phyloP scores from a whole-genome alignment of 2,888 invertebrate genomes.

The Lamellibrachia satsuma region DNA sequence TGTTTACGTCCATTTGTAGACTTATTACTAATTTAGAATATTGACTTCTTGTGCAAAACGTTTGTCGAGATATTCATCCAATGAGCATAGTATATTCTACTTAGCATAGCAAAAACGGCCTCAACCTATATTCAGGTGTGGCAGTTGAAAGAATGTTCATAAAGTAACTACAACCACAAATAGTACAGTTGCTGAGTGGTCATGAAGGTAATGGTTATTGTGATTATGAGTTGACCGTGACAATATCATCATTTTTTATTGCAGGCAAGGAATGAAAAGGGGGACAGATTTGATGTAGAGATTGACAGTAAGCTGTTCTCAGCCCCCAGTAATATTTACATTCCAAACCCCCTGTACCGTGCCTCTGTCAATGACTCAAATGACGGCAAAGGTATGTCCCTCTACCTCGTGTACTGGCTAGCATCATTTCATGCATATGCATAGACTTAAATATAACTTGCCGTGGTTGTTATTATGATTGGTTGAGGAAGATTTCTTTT shows the following conservation, averaged over 20 bases:
- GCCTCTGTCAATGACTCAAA: not conserved
- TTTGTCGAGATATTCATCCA: no score
- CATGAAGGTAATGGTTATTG: not conserved
- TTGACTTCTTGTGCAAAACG: no score
- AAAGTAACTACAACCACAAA: not conserved
- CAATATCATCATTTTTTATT: not conserved
- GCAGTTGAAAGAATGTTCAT: not conserved
- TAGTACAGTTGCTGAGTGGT: not conserved
- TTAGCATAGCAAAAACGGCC: no score
- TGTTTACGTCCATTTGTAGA: no score
- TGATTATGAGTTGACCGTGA: constrained; percentile 14
- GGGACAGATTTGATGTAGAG: constrained; percentile 50
- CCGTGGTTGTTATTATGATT: no score
- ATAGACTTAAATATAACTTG: no score
- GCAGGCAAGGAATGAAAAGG: not conserved
- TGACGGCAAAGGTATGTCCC: not conserved
- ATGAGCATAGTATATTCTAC: no score
- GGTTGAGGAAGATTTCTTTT: no score
- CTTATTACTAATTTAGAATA: no score
- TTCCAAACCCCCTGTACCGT: constrained; percentile 40
- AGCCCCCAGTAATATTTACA: constrained; percentile 47
- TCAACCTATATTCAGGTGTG: no score
- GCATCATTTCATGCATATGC: no score
- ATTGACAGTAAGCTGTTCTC: constrained; percentile 55
- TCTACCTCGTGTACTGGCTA: no score